These are phyloP conservation scores for Drosophila setifemur DNA, from an alignment of 1,140 invertebrate genomes.

Conservation along the genomic window DNA sequence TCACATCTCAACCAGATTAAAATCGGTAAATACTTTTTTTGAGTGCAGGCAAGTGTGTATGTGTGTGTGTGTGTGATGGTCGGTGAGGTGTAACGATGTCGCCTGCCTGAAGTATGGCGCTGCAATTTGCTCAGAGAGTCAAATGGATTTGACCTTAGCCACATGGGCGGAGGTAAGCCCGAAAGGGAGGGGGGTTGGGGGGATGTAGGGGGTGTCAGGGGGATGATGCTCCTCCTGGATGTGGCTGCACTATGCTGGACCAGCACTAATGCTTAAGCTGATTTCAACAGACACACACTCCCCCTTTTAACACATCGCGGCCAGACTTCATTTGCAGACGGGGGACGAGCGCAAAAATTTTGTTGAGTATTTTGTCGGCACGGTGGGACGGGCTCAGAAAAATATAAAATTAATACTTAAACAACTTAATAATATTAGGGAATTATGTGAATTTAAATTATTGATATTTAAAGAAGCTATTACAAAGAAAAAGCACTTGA, in stretches of 20 bases:
- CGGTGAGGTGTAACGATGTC: constrained; percentile 66
- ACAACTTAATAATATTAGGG: too few species aligned
- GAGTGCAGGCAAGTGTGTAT: constrained; percentile 4
- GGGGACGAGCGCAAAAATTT: constrained; percentile 14
- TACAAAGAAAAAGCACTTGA: too few species aligned
- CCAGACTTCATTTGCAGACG: constrained; percentile 68
- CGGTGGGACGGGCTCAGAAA: not conserved
- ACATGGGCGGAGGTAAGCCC: constrained; percentile 30
- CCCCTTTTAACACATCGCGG: constrained; percentile 15
- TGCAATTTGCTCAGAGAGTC: constrained; percentile 77
- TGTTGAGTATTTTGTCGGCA: constrained; percentile 7
- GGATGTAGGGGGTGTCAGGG: not conserved
- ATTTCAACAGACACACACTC: constrained; percentile 53
- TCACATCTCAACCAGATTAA: too few species aligned
- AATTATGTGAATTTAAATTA: too few species aligned
- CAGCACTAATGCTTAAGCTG: constrained; percentile 78
- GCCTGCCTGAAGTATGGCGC: constrained; percentile 55
- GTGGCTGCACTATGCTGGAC: constrained; percentile 38
- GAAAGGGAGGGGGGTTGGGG: not conserved
- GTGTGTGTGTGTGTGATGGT: constrained; percentile 30
- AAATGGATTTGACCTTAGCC: constrained; percentile 77
- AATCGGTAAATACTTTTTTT: not conserved
- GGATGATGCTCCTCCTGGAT: not conserved
- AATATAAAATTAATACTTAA: too few species aligned
- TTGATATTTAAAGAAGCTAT: too few species aligned